phyloP scores from a whole-genome alignment of 2,113 vertebrate species.

The Pelvicachromis taeniatus region DNA sequence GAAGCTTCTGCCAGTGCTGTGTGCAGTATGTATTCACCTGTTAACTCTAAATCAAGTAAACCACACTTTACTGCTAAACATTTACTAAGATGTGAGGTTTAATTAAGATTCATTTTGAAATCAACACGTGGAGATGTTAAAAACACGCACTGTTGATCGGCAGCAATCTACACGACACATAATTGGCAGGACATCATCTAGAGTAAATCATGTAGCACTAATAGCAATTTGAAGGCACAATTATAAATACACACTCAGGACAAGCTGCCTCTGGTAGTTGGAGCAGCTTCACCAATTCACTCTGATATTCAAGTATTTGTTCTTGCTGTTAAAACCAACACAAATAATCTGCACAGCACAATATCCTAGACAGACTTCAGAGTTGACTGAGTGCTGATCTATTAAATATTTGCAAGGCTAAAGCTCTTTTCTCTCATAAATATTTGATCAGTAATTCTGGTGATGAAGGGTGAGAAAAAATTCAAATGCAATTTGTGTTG shows the following conservation, averaged over 20 bases:
- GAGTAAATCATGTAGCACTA: background rate
- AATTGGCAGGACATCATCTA: background rate
- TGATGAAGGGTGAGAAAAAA: conserved; percentile 10
- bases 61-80: background rate
- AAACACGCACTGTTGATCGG: background rate
- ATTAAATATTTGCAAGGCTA: conserved; percentile 32
- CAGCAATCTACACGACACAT: background rate
- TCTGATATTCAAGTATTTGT: conserved; percentile 47
- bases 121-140: background rate
- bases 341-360: conserved; percentile 3
- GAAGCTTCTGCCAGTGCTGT: background rate
- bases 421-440: conserved; percentile 8
- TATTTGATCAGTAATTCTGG: conserved; percentile 30
- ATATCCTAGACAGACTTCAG: conserved; percentile 20
- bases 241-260: conserved; percentile 33
- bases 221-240: background rate
- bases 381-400: conserved; percentile 24
- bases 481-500: conserved; percentile 9
- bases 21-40: background rate
- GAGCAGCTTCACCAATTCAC: conserved; percentile 16
- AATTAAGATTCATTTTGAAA: background rate
- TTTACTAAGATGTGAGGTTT: background rate
- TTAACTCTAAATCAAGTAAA: background rate
- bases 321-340: conserved; percentile 11
- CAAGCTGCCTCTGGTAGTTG: conserved; percentile 34